These are phyloP conservation scores for Drosophila guanche DNA, from an alignment of 1,140 invertebrate genomes.

Conservation along the genomic window DNA sequence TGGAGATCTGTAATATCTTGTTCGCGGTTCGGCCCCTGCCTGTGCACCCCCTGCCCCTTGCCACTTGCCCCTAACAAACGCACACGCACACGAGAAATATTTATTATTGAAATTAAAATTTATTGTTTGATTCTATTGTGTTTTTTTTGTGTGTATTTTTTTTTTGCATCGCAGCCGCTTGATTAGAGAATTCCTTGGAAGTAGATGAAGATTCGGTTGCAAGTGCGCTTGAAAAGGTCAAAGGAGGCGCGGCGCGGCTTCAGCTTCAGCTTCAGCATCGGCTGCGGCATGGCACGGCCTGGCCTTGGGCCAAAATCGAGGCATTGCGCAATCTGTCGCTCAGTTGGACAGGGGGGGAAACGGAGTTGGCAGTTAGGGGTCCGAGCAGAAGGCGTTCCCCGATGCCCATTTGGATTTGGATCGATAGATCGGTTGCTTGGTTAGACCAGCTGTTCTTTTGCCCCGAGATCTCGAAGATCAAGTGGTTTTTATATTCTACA, in stretches of 20 bases:
- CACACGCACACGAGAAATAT: slow-evolving; percentile 18
- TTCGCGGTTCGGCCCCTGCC: slow-evolving; percentile 33
- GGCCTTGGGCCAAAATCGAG: slow-evolving; percentile 2
- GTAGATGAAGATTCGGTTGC: slow-evolving; percentile 12
- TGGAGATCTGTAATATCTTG: slow-evolving; percentile 52
- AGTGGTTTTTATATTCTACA: too few species aligned
- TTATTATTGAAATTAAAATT: slow-evolving; percentile 56
- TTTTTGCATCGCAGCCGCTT: slow-evolving; percentile 52
- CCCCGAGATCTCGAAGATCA: too few species aligned
- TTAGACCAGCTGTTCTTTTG: too few species aligned
- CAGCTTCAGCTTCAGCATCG: too few species aligned
- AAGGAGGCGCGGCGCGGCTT: slow-evolving; percentile 10
- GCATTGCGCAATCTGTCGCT: slow-evolving; percentile 47
- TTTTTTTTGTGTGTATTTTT: slow-evolving; percentile 5
- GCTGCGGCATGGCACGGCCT: slow-evolving; percentile 5
- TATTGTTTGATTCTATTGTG: slow-evolving; percentile 41
- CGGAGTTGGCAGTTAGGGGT: too few species aligned
- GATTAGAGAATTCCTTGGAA: slow-evolving; percentile 46
- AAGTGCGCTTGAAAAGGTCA: slow-evolving; percentile 36
- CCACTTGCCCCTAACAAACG: slow-evolving; percentile 8
- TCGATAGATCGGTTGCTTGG: too few species aligned
- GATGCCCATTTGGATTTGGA: too few species aligned
- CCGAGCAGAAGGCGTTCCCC: too few species aligned
- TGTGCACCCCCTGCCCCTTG: background rate
- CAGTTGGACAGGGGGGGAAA: too few species aligned